Base-by-base conservation (phyloP, 2,888 invertebrate genomes). In the Folsomia candida region DNA sequence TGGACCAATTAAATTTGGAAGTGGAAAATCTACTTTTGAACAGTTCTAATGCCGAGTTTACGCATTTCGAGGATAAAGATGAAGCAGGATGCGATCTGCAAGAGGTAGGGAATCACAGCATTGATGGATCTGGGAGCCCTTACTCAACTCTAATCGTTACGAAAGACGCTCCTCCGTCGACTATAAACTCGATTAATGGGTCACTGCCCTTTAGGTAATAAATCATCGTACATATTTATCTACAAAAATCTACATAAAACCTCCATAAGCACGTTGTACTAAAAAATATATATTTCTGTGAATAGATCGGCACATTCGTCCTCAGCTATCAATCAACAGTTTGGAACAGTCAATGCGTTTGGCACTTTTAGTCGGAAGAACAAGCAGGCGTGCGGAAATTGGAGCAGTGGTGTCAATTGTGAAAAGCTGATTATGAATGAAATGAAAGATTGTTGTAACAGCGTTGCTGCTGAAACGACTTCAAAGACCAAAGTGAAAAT, bases 1-100 rank as follows among this genome's bases (percentile, higher is more conserved):
- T 79, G 37, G 78, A 79, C 67, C 78, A 79, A 51, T 61, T 79
- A n/a, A 79, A 79, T 61, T 57, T 79, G 20, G 79, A 79, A 67
- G 79, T 79, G n/a, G 79, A 79, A 29, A 79, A 79, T 65, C 67
- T 79, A 18, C 71, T 79, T 20, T 75, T 79, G 20, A 69, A 77
- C 25, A 75, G 75, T 11, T 67, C 74, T 20, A n/a, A n/a, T n/a
- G 62, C 72, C 62, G 77, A 76, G 60, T 73, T 76, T 65, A 71
- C 69, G 26, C 67, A n/a, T n/a, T n/a, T 63, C 26, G 66, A 67
- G 29, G 47, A 59, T 60, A 51, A 57, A 54, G 22, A 29, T 22
- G 58, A 47, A 47, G 9, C 18, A 47, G 47, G 47, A 47, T 18
- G 18, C 9, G 9, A 47, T 11, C 9, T 11, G 9, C 9, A 47